Percentiles rank a stretch among this genome's conserved stretches.
These are phyloP conservation scores for Ips nitidus DNA, from an alignment of 1,140 invertebrate species.

Conservation along the genomic window DNA sequence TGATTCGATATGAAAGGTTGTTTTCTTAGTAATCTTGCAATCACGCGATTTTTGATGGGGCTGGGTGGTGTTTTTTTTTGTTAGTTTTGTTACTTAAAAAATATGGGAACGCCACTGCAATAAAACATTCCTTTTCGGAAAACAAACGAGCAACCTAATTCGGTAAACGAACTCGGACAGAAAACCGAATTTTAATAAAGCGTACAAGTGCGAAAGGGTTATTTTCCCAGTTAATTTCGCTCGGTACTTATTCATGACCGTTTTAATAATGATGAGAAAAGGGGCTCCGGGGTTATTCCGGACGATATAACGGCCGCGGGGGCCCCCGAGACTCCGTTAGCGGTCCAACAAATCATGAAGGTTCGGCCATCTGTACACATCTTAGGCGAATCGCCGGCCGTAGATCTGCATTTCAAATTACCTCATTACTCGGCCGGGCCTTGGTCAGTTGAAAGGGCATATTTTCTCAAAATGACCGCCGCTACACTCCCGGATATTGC, in stretches of 20 bases:
- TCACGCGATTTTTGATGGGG: no score
- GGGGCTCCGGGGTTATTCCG: conserved; percentile 15
- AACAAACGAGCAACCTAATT: no score
- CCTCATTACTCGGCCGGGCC: conserved; percentile 30
- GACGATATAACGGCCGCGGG: conserved; percentile 24
- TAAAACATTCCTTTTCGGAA: no score
- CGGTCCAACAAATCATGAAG: conserved; percentile 48
- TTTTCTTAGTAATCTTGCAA: no score
- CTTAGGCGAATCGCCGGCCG: conserved; percentile 42
- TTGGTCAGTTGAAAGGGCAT: conserved; percentile 32
- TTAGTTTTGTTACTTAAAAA: no score
- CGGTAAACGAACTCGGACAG: not conserved
- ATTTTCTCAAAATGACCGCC: conserved; percentile 30
- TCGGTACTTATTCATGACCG: conserved; percentile 38
- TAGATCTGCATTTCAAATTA: conserved; percentile 49
- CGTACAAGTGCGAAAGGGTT: conserved; percentile 34
- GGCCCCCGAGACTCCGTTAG: conserved; percentile 41
- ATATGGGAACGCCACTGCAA: no score
- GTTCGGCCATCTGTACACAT: conserved; percentile 48
- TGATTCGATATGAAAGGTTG: no score
- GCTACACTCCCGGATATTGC: conserved; percentile 25
- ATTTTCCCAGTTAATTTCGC: conserved; percentile 35
- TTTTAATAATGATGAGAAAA: conserved; percentile 39
- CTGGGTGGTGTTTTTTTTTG: no score
- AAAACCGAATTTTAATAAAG: conserved; percentile 34